Base-by-base conservation (phyloP, 2,797 vertebrate species). In the Neopelma chrysocephalum region DNA sequence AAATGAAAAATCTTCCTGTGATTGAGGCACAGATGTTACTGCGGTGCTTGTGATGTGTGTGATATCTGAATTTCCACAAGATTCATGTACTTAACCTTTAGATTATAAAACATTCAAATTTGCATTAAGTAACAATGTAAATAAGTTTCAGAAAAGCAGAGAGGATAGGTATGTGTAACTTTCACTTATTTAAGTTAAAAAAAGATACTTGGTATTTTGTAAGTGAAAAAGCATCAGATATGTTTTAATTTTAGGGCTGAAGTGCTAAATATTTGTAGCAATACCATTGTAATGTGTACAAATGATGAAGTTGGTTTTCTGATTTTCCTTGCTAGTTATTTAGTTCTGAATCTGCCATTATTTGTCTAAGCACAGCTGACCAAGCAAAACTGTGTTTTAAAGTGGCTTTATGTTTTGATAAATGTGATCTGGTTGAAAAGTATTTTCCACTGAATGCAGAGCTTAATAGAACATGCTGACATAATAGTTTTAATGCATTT, bases 331-430 rank as follows among this genome's bases (percentile, higher is more conserved):
- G 97, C 97, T 98, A 97, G 98, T 98, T 98, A 98, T 98, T 98
- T 98, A 98, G 98, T 98, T 98, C 97, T 98, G 97, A 98, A 98
- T 98, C 98, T 98, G 98, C 98, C 98, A 98, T 98, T 98, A 98
- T 98, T 98, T 98, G 98, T 98, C 98, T 98, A 98, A 98, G 98
- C 97, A 98, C 98, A 98, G 98, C 98, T 98, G 98, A 98, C 98
- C 98, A 98, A 98, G 98, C 98, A 98, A 98, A 98, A 98, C 98
- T 97, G 97, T 98, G 97, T 98, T 98, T 98, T 98, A 98, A 98
- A 98, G 98, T 98, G 98, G 98, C 98, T 98, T 98, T 98, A 98
- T 98, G 98, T 98, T 98, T 98, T 98, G 98, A 98, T 98, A 98
- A 98, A 98, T 98, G 98, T 98, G 98, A 98, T 98, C 98, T 98